Base-by-base conservation (phyloP, 2,113 vertebrate species). In the Periophthalmodon schlosseri region DNA sequence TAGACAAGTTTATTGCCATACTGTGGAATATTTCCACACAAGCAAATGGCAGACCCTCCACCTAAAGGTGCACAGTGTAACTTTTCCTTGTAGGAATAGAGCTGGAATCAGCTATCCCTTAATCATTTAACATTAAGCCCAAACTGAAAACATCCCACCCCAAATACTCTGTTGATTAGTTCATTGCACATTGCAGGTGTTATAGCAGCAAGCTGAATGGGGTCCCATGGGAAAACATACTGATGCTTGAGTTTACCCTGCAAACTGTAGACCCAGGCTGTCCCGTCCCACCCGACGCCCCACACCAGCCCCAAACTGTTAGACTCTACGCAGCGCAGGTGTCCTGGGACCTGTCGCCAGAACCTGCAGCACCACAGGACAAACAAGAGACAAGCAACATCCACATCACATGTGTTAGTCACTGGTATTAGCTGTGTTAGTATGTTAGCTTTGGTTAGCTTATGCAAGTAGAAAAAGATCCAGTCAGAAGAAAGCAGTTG, bases 341-440 rank as follows among this genome's bases (percentile, higher is more conserved):
- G 98, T 20, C 97, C 98, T 3, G 96, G 97, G 73, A 99, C 91
- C 88, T 98, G 98, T 7, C 95, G 93, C 98, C 98, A 99, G 88
- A 96, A 99, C 96, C 98, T 99, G 92, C 83, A 85, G 88, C 84
- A 90, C 81, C 86, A 80, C 82, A 84, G 79, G n/a, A 18, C 73
- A 83, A 83, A 84, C 86, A 84, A 47, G 15, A 11, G 44, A 64
- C 39, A 44, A 44, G 39, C 39, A 44, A 65, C 10, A 44, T 50
- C n/a, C 68, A 65, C 69, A 24, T 57, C 65, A 73, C 34, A 68
- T 2, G 20, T 5, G 13, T 23, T 9, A 28, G 0, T 39, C n/a
- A 63, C 52, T 49, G n/a, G 61, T 28, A 76, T 3, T 46, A 70
- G 36, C 70, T 0, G 7, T 36, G 80, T 80, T 68, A 80, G 81